A percentile compares a stretch with the other conserved stretches of the same genome.
Evolutionary conservation across 2,888 invertebrate genomes (phyloP).

Genomic region (Nephrotoma guestfalica): DNA sequence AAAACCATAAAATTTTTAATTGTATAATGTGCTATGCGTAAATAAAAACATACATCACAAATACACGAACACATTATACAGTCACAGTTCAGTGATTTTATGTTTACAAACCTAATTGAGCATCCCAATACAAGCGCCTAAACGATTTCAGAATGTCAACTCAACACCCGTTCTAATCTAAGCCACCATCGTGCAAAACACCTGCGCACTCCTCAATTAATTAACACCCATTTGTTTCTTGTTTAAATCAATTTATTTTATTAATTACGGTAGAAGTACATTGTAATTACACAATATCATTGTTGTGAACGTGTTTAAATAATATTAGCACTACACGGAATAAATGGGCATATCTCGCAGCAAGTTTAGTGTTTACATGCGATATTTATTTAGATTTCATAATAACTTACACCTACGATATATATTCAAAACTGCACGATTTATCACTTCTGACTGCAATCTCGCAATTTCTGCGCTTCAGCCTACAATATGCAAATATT

Average conservation of each 20-base stretch:
- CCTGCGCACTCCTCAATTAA: no score
- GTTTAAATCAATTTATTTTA: no score
- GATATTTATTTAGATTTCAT: neutral
- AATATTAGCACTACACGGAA: neutral
- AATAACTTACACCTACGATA: neutral
- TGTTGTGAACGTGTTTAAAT: neutral
- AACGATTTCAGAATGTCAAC: no score
- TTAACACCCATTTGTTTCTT: no score
- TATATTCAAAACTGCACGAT: neutral
- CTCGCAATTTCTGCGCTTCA: constrained; percentile 15
- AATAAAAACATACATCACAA: neutral
- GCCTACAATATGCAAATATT: constrained; percentile 7
- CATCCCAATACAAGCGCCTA: no score
- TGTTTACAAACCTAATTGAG: neutral
- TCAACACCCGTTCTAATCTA: no score
- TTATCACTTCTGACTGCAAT: constrained; percentile 14
- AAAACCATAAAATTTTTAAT: neutral
- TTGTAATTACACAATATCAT: neutral
- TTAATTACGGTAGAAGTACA: neutral
- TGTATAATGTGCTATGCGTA: neutral
- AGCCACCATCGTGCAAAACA: no score
- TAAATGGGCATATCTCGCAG: neutral
- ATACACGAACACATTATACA: no score
- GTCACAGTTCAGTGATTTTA: no score
- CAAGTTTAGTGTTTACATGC: neutral